Base-by-base conservation (phyloP, 2,797 vertebrate genomes). In the Squalus acanthias region DNA sequence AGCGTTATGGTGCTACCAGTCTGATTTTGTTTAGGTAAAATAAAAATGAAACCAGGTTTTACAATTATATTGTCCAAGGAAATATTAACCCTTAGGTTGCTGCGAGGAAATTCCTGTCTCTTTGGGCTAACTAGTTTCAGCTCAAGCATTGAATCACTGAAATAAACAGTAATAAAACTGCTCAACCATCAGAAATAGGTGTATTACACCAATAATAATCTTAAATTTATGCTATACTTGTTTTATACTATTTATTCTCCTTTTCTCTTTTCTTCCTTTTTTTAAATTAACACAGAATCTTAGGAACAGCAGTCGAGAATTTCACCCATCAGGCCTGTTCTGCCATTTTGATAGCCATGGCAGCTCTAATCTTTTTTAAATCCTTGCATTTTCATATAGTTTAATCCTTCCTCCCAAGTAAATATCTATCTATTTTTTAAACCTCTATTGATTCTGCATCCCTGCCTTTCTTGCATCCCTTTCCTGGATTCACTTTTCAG, bases 41-140 rank as follows among this genome's bases (percentile, higher is more conserved):
- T 87, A 92, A n/a, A 93, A 92, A 39, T 39, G n/a, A 92, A 92
- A 93, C 26, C 26, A 63, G 3, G 10, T 67, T 93, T 93, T 93
- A 10, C 91, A 39, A 93, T 67, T 91, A 15, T 89, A 91, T 93
- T 93, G 29, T 39, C 67, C 91, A 67, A 92, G 60, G 33, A 93
- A 93, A 20, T 67, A 93, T 39, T 93, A 67, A n/a, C 17, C n/a
- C 24, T 39, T 63, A 17, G 29, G 20, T 93, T 93, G 33, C 33
- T 67, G 24, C 46, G 17, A 26, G 24, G 46, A n/a, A 10, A 89
- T 60, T 33, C 87, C 24, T 10, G 72, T 33, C 1, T 82, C 17
- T 15, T 67, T 39, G 53, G 12, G 57, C 10, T 5, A 67, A 92
- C 20, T 29, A 20, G 33, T 92, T 67, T 89, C 53, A 60, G 24